phyloP scores from a whole-genome alignment of 2,113 vertebrate genomes.

The Salvator merianae region DNA sequence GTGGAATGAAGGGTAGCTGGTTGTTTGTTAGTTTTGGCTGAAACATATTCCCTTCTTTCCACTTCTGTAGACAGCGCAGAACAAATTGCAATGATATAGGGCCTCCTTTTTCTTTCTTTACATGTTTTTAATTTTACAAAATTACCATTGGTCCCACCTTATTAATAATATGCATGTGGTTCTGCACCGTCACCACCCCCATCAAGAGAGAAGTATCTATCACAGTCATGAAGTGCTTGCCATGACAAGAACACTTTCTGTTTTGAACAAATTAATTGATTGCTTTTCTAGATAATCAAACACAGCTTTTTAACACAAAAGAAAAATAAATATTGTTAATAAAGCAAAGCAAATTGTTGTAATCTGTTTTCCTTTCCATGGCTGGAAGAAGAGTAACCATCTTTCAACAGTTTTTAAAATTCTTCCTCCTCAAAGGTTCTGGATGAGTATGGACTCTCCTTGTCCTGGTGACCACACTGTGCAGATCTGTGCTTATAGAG shows the following conservation, averaged over 20 bases:
- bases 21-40: conserved; percentile 51
- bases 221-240: not conserved
- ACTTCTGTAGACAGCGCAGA: conserved; percentile 28
- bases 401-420: no score
- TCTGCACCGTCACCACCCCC: not conserved
- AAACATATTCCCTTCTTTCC: conserved; percentile 33
- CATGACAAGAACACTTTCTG: not conserved
- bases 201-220: not conserved
- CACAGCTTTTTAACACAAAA: not conserved
- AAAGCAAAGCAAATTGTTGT: not conserved
- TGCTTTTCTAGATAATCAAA: conserved; percentile 27
- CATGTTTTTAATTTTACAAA: conserved; percentile 20
- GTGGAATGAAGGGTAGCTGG: conserved; percentile 47
- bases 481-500: no score
- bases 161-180: not conserved
- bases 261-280: conserved; percentile 45
- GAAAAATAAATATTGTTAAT: not conserved
- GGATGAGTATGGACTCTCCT: no score
- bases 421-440: no score
- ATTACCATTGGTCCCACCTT: not conserved
- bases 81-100: conserved; percentile 29
- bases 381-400: no score
- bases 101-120: conserved; percentile 24
- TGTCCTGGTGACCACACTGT: no score
- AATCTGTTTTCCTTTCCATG: not conserved